Base-by-base conservation (phyloP, 1,140 invertebrate genomes). In the Plodia interpunctella region DNA sequence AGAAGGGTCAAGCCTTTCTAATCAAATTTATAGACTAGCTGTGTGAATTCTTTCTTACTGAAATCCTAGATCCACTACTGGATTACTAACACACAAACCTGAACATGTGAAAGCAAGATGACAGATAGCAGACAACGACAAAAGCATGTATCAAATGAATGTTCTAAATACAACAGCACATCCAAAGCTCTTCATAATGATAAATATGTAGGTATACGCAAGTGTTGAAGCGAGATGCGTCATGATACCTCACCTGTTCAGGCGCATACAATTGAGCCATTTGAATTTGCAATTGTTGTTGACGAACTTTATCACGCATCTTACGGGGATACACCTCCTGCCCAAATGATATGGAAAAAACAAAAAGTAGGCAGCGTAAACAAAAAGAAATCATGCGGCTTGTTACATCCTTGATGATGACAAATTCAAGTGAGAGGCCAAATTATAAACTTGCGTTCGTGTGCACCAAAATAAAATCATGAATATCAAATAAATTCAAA, bases 271-370 rank as follows among this genome's bases (percentile, higher is more conserved):
- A 87, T 81, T 87, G 87, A 78, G 87, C 87, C 84, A 87, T 89
- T 88, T 90, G 80, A 66, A 85, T 84, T 85, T 88, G 87, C 73
- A 90, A 88, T 87, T 90, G 83, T 76, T 91, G 87, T 84, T 91
- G 90, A 80, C 92, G 91, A 74, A 93, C 92, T 89, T 93, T 90
- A 90, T 94, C 93, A 81, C 92, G 92, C 92, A 93, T 93, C 92
- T 93, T 94, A 90, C 92, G 91, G 72, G 93, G 92, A 90, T 93
- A 93, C 89, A 90, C 92, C 91, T 93, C 93, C 91, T 92, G 90
- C 81, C 88, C 88, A 88, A 87, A 88, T 85, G 80, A 88, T 88
- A 88, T 88, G 83, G 80, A 87, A 88, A 89, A 90, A 88, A 85
- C 79, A 88, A 88, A 88, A 84, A 87, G 83, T 83, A 87, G 88